Evolutionary conservation across 2,888 invertebrate species (phyloP).

Genomic region (Polia nebulosa): DNA sequence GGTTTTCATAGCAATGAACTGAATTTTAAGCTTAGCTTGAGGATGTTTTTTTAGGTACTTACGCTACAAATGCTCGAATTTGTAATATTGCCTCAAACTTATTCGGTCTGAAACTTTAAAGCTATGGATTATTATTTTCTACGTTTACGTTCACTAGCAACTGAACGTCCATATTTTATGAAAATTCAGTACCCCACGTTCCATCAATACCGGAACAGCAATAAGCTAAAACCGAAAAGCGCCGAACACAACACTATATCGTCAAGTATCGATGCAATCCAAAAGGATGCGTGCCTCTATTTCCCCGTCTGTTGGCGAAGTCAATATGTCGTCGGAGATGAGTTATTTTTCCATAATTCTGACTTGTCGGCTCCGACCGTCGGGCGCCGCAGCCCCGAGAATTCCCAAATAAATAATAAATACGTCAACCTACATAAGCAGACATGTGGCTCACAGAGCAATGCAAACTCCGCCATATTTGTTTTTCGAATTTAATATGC

Average conservation of each 20-base stretch:
- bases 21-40: background rate
- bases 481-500: conserved; percentile 80
- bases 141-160: background rate
- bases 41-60: background rate
- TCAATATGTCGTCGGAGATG: conserved; percentile 89
- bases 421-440: conserved; percentile 78
- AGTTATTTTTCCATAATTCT: conserved; percentile 90
- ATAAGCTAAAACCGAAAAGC: conserved; percentile 66
- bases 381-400: conserved; percentile 76
- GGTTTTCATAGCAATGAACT: background rate
- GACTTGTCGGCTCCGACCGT: conserved; percentile 61
- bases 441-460: conserved; percentile 68
- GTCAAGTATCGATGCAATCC: conserved; percentile 83
- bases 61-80: too few relatives aligned
- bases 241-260: conserved; percentile 62
- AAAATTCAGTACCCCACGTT: conserved; percentile 23
- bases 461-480: conserved; percentile 72
- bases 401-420: conserved; percentile 91
- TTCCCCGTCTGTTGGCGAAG: conserved; percentile 81
- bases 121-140: background rate
- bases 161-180: conserved; percentile 34
- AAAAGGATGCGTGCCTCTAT: conserved; percentile 79
- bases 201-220: conserved; percentile 54
- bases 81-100: background rate
- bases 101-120: background rate